phyloP scores from a whole-genome alignment of 2,113 vertebrate species.

The Daphoenositta chrysoptera region DNA sequence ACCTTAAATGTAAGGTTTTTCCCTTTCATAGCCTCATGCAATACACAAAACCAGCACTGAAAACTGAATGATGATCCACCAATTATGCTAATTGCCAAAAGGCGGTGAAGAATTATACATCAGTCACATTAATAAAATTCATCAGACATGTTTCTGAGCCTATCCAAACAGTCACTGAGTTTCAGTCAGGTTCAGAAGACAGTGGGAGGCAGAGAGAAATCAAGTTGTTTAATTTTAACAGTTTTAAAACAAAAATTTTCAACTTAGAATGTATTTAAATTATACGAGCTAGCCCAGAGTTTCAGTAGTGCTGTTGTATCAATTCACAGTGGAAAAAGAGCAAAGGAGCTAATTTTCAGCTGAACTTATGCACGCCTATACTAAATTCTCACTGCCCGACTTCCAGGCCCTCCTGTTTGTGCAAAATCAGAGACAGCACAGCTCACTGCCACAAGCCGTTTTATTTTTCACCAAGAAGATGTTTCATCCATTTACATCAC shows the following conservation, averaged over 20 bases:
- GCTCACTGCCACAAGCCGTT: background rate
- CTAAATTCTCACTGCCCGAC: background rate
- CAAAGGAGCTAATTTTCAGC: background rate
- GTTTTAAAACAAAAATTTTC: background rate
- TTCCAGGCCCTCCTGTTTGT: background rate
- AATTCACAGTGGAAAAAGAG: background rate
- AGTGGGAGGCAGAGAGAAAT: background rate
- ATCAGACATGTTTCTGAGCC: background rate
- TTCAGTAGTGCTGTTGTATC: background rate
- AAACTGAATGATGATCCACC: background rate
- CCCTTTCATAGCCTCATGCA: background rate
- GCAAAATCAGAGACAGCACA: background rate
- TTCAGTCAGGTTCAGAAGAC: background rate
- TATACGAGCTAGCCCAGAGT: background rate
- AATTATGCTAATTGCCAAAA: background rate
- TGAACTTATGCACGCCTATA: background rate
- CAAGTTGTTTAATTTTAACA: background rate
- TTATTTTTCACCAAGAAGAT: background rate
- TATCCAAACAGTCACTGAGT: background rate
- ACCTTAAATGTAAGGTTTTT: background rate
- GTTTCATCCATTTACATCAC: background rate
- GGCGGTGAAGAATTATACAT: background rate
- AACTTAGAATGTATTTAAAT: background rate
- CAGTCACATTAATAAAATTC: background rate
- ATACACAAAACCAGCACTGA: background rate